Evolutionary conservation across 2,888 invertebrate species (phyloP), one percentile per base, ranked within the genome.

Genomic region (Apodemia mormo): DNA sequence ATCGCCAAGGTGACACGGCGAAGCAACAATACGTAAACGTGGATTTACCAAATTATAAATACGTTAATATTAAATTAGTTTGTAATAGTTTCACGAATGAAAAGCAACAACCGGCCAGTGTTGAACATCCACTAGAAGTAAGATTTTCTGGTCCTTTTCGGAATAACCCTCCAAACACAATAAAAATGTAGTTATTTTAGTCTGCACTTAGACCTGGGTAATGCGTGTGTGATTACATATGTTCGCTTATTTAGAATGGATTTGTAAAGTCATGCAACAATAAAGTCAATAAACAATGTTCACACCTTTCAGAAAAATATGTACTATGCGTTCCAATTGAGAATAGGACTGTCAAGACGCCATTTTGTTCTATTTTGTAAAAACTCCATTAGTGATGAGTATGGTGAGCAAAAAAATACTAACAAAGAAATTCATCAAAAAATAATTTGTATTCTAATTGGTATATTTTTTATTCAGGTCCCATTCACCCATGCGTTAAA

Each of bases 101-200:
- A 61, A 85, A 85, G 87, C 85, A 83, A 85, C 86, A 85, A 83
- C 91, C 92, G 90, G 92, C 92, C 92, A 91, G 88, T 89, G 83
- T 85, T 85, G 83, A 84, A 87, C 89, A 92, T 92, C 92, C 92
- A 92, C 84, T 93, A 92, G 92, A 80, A 82, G 80, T 90, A 92
- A 90, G 90, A 82, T 79, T 80, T 83, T 87, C 88, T 88, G 89
- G 87, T 91, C 90, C 89, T 87, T 81, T 87, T 87, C 83, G 83
- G 85, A 85, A 82, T 81, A 80, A 89, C 91, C 92, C 90, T 91
- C 91, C 92, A 90, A 78, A 84, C 81, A 86, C 68, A 68, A 89
- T 87, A 89, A 88, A 88, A 85, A 82, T 81, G 83, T 90, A 87
- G 85, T 86, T 87, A 85, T 85, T 83, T 89, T 77, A 88, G 82